Conservation (phyloP, 2,797 vertebrate species). For the Xiphophorus birchmanni region DNA sequence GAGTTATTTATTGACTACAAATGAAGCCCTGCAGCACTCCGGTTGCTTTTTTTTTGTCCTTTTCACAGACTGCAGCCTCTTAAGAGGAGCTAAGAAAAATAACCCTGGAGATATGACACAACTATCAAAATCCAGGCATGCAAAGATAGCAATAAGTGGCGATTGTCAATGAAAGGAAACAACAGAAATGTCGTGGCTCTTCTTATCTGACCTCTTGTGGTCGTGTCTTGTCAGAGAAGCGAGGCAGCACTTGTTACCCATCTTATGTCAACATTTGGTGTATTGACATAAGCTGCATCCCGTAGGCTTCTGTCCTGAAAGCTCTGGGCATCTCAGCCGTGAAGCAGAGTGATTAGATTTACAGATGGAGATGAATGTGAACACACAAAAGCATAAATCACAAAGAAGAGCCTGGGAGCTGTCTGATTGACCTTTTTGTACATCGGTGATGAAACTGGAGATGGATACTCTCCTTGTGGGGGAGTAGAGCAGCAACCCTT, state of each 20-base stretch:
- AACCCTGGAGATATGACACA: constrained; percentile 28
- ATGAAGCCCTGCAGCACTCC: constrained; percentile 38
- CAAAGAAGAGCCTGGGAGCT: constrained; percentile 68
- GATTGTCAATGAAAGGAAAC: constrained; percentile 39
- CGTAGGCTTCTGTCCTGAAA: constrained; percentile 63
- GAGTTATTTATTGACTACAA: constrained; percentile 66
- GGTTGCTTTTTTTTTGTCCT: constrained; percentile 10
- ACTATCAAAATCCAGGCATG: constrained; percentile 22
- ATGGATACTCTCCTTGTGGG: constrained; percentile 51
- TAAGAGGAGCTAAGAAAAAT: constrained; percentile 19
- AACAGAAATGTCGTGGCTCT: constrained; percentile 38
- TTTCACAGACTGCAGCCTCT: constrained; percentile 12
- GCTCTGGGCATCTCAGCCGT: constrained; percentile 43
- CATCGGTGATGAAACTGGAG: constrained; percentile 69
- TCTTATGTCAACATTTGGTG: constrained; percentile 79
- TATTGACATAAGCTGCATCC: constrained; percentile 81
- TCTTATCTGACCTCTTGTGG: constrained; percentile 58
- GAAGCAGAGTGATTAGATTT: constrained; percentile 77
- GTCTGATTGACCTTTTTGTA: constrained; percentile 76
- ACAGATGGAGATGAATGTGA: constrained; percentile 79
- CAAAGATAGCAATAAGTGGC: constrained; percentile 19
- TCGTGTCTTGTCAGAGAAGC: constrained; percentile 39
- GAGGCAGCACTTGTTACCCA: constrained; percentile 60
- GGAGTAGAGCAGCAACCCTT: constrained; percentile 15
- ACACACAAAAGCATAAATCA: constrained; percentile 73